These are phyloP conservation scores for Myrmecophaga tridactyla DNA, from an alignment of 2,113 vertebrate species.

Conservation along the genomic window DNA sequence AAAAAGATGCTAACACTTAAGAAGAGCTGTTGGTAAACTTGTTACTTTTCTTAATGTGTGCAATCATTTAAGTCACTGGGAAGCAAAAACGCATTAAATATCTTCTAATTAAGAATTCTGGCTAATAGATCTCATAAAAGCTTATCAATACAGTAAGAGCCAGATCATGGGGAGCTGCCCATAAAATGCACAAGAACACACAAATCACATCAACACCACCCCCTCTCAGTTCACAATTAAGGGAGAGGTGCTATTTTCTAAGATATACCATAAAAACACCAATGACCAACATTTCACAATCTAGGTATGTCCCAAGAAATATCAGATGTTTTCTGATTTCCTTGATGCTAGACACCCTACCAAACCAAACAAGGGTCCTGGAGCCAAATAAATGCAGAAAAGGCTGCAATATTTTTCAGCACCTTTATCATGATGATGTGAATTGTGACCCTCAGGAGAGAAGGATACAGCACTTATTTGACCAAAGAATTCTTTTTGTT, in stretches of 20 bases:
- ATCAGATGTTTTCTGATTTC: background rate
- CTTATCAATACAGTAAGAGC: background rate
- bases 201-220: background rate
- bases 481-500: background rate
- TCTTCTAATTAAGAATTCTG: background rate
- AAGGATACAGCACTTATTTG: background rate
- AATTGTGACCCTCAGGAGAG: background rate
- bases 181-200: background rate
- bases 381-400: background rate
- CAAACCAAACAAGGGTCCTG: background rate
- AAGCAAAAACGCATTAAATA: background rate
- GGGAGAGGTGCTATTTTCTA: background rate
- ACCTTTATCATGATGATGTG: background rate
- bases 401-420: background rate
- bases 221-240: background rate
- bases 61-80: background rate
- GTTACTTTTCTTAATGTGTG: background rate
- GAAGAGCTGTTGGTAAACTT: background rate
- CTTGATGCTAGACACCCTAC: background rate
- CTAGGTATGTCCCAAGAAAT: background rate
- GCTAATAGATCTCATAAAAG: background rate
- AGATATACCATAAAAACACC: background rate
- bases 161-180: background rate
- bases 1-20: background rate
- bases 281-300: background rate